Evolutionary conservation across 2,797 vertebrate genomes (phyloP).

Genomic region (Scolopax rusticola): DNA sequence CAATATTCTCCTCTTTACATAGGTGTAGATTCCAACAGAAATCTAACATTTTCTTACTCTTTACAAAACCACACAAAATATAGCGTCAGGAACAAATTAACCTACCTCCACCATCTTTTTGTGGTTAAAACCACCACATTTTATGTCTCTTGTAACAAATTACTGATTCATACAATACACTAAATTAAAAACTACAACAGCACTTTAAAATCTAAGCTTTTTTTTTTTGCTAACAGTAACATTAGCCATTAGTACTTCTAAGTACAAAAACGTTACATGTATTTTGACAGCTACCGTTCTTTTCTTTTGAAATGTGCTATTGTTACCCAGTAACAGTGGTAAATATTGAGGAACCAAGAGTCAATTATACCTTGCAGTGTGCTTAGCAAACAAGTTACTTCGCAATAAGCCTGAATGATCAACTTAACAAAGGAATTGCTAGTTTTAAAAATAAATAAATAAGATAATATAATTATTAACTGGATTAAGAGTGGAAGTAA

Average conservation of each 20-base stretch:
- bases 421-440: background rate
- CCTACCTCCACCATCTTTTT: background rate
- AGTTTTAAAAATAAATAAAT: background rate
- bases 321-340: background rate
- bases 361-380: background rate
- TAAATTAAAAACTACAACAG: background rate
- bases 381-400: background rate
- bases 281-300: background rate
- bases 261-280: background rate
- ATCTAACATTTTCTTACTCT: background rate
- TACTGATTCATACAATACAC: background rate
- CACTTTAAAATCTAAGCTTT: background rate
- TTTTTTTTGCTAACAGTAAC: background rate
- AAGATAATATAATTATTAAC: background rate
- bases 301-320: background rate
- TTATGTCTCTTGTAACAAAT: background rate
- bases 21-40: background rate
- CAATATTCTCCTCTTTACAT: background rate
- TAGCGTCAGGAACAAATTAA: background rate
- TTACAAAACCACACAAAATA: background rate
- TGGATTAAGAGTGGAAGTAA: background rate
- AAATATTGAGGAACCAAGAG: background rate
- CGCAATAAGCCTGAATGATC: background rate
- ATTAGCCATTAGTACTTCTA: background rate
- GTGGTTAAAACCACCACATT: background rate